Evolutionary conservation across 2,888 invertebrate species (phyloP), one percentile per base, ranked within the genome.

Genomic region (Oligia latruncula): DNA sequence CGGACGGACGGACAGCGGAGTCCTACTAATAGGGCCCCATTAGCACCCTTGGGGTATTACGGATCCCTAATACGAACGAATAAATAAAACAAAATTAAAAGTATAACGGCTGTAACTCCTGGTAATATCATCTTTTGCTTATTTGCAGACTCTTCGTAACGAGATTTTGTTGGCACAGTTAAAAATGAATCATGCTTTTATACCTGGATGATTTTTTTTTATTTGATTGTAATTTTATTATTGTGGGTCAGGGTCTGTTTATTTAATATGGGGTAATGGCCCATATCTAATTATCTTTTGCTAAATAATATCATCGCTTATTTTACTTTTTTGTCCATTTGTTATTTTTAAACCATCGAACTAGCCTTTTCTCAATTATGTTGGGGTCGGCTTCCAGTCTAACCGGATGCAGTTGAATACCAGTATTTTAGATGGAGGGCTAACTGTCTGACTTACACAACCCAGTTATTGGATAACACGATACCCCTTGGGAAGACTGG

Each of bases 71-170:
- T 20, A 55, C 5, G 15, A 62, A 81, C 5, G 15, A 62, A 81
- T 46, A 73, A 78, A 74, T 66, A 71, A 55, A 85, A 72, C 23
- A 20, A 81, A 76, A 64, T 84, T 68, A 68, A 81, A 75, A 71
- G 49, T 58, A 84, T 80, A 60, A 65, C 62, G 49, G 86, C 73
- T 52, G 74, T 71, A 77, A 74, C 23, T 79, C 43, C 5, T 52
- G 43, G 23, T 82, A 74, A 70, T 82, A 70, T 75, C 60, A 86
- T 86, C 67, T 74, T 86, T 84, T 82, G 62, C 64, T 71, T 82
- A 82, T 78, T 84, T 72, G 82, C 76, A 35, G 62, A 52, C 62
- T 46, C 40, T 20, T 40, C 40, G 29, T 70, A 82, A 86, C 52
- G 29, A 55, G 74, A 84, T 77, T 84, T 77, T 77, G 70, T 81